Evolutionary conservation across 2,113 vertebrate species (phyloP).

Genomic region (Myanophis thanlyinensis): DNA sequence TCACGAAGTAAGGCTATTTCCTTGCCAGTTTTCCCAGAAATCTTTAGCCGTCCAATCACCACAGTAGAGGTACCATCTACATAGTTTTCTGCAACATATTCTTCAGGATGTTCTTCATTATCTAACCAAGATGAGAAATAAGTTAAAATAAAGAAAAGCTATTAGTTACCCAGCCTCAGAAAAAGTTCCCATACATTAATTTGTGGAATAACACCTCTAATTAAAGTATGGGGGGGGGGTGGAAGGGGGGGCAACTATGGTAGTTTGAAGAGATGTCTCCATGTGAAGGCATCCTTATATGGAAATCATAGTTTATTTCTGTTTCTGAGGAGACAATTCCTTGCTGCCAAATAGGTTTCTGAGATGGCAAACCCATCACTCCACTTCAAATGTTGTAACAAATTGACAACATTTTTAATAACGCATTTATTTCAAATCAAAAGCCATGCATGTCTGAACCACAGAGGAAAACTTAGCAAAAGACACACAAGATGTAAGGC

Average conservation of each 20-base stretch:
- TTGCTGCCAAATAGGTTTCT: not conserved
- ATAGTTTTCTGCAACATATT: slow-evolving; percentile 62
- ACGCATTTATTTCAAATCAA: slow-evolving; percentile 32
- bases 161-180: not conserved
- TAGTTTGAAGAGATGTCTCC: not conserved
- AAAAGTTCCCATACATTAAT: not conserved
- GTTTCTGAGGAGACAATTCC: not conserved
- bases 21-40: slow-evolving; percentile 64
- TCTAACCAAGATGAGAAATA: slow-evolving; percentile 55
- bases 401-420: slow-evolving; percentile 6
- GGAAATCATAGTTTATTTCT: not conserved
- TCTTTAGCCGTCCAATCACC: slow-evolving; percentile 66
- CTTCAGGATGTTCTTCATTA: slow-evolving; percentile 60
- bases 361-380: not conserved
- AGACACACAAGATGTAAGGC: slow-evolving; percentile 3
- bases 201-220: not conserved
- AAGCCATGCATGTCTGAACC: slow-evolving; percentile 12
- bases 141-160: slow-evolving; percentile 22
- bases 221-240: not conserved
- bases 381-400: not conserved
- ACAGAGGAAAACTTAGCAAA: not conserved
- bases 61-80: slow-evolving; percentile 65
- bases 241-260: not conserved
- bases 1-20: slow-evolving; percentile 73
- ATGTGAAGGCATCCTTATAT: not conserved